Conservation (phyloP, 2,888 invertebrate species). For the Drosophila anomelani region DNA sequence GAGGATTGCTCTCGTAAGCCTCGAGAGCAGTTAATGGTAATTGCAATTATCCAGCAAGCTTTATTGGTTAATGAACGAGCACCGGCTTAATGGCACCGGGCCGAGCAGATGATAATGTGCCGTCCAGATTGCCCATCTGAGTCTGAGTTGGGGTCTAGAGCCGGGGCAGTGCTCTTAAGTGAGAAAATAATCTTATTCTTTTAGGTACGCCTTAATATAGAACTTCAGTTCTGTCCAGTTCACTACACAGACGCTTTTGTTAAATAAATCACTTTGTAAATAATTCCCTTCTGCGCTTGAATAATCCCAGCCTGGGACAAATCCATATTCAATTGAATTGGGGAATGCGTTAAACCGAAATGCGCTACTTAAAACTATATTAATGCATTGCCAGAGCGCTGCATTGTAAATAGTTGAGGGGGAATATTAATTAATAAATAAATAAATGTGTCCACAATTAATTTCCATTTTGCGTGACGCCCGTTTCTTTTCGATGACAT, state of each 20-base stretch:
- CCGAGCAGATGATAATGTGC: conserved; percentile 17
- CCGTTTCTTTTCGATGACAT: conserved; percentile 6
- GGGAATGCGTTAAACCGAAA: conserved; percentile 8
- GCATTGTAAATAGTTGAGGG: not conserved
- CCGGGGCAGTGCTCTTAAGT: conserved; percentile 5
- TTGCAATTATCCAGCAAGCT: conserved; percentile 36
- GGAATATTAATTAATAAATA: conserved; percentile 41
- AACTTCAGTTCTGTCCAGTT: no score
- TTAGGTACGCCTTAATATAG: no score
- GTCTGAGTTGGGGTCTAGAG: not conserved
- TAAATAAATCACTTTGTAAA: conserved; percentile 1
- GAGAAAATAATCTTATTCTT: not conserved
- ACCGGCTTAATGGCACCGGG: conserved; percentile 20
- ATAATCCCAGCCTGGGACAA: conserved; percentile 18
- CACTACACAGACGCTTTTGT: not conserved
- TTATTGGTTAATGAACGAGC: conserved; percentile 42
- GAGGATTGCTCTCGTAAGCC: conserved; percentile 28
- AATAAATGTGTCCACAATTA: conserved; percentile 60
- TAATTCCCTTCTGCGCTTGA: not conserved
- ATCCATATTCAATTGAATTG: conserved; percentile 54
- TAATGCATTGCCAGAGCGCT: conserved; percentile 19
- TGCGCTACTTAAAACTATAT: conserved; percentile 47
- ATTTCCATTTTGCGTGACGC: conserved; percentile 60
- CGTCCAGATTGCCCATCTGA: conserved; percentile 16
- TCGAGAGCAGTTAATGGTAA: conserved; percentile 40